A percentile compares a stretch with the other conserved stretches of the same genome.
Evolutionary conservation across 1,140 invertebrate genomes (phyloP).

Genomic region (Neuroterus valhalla): DNA sequence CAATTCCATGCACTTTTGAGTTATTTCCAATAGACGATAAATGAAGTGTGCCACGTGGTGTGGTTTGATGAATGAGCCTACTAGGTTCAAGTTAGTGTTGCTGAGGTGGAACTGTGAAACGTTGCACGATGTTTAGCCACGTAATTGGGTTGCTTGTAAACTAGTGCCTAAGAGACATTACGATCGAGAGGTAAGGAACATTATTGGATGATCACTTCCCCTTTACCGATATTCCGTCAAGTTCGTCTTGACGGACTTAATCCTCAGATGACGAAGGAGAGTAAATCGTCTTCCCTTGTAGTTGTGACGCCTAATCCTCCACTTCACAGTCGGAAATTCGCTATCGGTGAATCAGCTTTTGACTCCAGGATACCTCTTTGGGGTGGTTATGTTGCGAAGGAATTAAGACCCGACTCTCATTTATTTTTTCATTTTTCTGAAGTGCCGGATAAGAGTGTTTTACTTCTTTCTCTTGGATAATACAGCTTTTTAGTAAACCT

Average conservation of each 20-base stretch:
- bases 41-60: too few species aligned
- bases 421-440: slow-evolving; percentile 10
- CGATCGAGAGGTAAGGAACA: slow-evolving; percentile 48
- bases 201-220: slow-evolving; percentile 54
- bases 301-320: slow-evolving; percentile 39
- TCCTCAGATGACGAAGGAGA: slow-evolving; percentile 48
- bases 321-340: slow-evolving; percentile 40
- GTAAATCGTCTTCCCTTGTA: slow-evolving; percentile 34
- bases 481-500: too few species aligned
- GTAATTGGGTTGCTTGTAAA: slow-evolving; percentile 61
- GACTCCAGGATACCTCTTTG: neutral
- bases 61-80: neutral
- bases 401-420: neutral
- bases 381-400: too few species aligned
- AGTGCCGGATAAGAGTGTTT: neutral
- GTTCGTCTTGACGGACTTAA: slow-evolving; percentile 48
- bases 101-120: slow-evolving; percentile 40
- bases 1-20: neutral
- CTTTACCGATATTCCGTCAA: slow-evolving; percentile 34
- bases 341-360: slow-evolving; percentile 28
- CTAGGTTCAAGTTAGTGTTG: neutral
- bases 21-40: too few species aligned
- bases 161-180: slow-evolving; percentile 48
- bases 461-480: too few species aligned
- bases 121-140: slow-evolving; percentile 53